These are phyloP conservation scores for Triplophysa yarkandensis DNA, from an alignment of 2,797 vertebrate genomes.

Conservation along the genomic window DNA sequence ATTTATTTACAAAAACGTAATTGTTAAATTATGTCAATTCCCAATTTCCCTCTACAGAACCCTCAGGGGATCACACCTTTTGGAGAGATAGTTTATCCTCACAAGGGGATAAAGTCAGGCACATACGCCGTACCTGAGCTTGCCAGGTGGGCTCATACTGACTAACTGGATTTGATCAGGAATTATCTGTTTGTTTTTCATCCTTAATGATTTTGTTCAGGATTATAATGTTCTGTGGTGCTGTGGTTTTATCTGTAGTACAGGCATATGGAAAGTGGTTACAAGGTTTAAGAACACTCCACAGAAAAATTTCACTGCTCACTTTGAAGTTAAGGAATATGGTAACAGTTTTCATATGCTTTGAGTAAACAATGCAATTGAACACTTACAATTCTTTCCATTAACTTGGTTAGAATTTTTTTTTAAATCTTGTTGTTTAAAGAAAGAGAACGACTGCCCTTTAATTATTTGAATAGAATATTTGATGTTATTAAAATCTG, in stretches of 20 bases:
- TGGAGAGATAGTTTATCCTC: slow-evolving; percentile 55
- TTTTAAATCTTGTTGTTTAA: no score
- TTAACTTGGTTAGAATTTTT: no score
- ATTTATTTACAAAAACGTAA: no score
- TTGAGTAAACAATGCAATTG: not conserved
- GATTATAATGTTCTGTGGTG: not conserved
- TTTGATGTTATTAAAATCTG: no score
- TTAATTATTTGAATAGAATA: no score
- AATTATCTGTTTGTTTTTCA: not conserved
- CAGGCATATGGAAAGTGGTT: slow-evolving; percentile 79
- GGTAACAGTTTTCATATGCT: slow-evolving; percentile 68
- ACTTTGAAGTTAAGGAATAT: slow-evolving; percentile 90
- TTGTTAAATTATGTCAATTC: no score
- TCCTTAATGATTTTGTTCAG: not conserved
- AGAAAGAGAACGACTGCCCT: no score
- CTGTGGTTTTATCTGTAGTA: slow-evolving; percentile 59
- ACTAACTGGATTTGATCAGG: not conserved
- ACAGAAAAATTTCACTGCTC: slow-evolving; percentile 70
- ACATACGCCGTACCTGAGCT: slow-evolving; percentile 63
- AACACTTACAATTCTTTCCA: no score
- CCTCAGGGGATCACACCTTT: slow-evolving; percentile 65
- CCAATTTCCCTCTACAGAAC: slow-evolving; percentile 51
- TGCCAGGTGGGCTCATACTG: slow-evolving; percentile 63
- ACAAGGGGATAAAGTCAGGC: slow-evolving; percentile 62
- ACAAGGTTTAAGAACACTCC: slow-evolving; percentile 75